Conservation (phyloP, 2,113 vertebrate species). For the Camelus bactrianus region DNA sequence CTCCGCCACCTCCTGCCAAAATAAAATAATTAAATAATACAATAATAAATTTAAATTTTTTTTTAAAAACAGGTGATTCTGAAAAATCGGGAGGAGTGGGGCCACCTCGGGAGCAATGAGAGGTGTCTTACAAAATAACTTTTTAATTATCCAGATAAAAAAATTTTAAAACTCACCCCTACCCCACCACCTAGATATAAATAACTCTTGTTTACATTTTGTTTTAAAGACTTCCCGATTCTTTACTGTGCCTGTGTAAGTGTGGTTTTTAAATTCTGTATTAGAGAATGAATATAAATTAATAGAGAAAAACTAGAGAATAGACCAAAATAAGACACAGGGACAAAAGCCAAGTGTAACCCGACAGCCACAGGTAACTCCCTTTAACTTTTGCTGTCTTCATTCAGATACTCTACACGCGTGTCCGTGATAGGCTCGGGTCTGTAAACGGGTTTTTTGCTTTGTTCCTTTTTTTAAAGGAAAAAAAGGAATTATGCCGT, state of each 20-base stretch:
- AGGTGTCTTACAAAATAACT: neutral
- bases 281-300: constrained; percentile 50
- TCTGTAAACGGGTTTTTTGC: neutral
- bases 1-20: too few species aligned
- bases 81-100: too few species aligned
- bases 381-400: fast-evolving
- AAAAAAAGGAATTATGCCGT: neutral
- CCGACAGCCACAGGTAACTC: neutral
- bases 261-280: constrained; percentile 61
- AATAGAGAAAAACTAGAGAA: constrained; percentile 45
- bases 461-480: neutral
- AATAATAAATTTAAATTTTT: too few species aligned
- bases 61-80: too few species aligned
- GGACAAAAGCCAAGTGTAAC: neutral
- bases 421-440: fast-evolving
- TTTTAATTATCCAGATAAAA: constrained; percentile 23
- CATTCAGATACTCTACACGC: fast-evolving
- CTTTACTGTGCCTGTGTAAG: neutral
- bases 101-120: fast-evolving
- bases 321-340: neutral
- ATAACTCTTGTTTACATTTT: constrained; percentile 40
- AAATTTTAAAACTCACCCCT: neutral
- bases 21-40: too few species aligned
- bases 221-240: constrained; percentile 17
- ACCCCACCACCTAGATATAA: constrained; percentile 29